Base-by-base conservation (phyloP, 2,888 invertebrate genomes). In the Cinara cedri region DNA sequence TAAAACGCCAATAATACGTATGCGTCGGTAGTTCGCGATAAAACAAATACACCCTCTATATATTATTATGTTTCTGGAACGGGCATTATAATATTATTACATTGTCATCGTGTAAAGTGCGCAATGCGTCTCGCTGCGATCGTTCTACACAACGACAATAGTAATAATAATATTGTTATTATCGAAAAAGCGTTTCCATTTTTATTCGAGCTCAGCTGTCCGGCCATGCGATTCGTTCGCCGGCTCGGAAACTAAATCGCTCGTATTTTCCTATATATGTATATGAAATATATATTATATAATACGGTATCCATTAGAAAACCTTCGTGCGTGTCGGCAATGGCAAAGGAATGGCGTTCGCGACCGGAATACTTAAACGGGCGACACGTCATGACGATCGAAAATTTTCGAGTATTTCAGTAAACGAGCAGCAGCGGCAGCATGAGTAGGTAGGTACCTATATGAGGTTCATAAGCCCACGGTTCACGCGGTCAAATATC, bases 281-380 rank as follows among this genome's bases (percentile, higher is more conserved):
- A 46, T 46, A 46, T 46, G 10, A n/a, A n/a, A 13, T 46, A 46
- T 46, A 46, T 46, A 46, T 46, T 46, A 46, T 10, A 10, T 46
- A 34, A 34, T 34, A 34, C 60, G 16, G n/a, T 46, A 44, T 71
- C 44, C 71, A n/a, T 57, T 46, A n/a, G 57, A 16, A 72, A 72
- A 72, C 44, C 34, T 10, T 46, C 2, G 21, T 11, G 44, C 55
- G 55, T 26, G 70, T 9, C 21, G 44, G 55, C 16, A 65, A 65
- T 3, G 34, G 1, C 42, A n/a, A 16, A 4, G 21, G 14, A 3
- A 46, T 14, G 9, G 46, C 46, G 46, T 46, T 13, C 55, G 13
- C n/a, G 44, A 57, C 57, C 24, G 57, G 71, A 72, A 72, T 72
- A 57, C 57, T 46, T 57, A 57, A 71, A 16, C 55, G 11, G 34